Evolutionary conservation across 2,888 invertebrate genomes (phyloP), one percentile per base, ranked within the genome.

Genomic region (Alitta virens): DNA sequence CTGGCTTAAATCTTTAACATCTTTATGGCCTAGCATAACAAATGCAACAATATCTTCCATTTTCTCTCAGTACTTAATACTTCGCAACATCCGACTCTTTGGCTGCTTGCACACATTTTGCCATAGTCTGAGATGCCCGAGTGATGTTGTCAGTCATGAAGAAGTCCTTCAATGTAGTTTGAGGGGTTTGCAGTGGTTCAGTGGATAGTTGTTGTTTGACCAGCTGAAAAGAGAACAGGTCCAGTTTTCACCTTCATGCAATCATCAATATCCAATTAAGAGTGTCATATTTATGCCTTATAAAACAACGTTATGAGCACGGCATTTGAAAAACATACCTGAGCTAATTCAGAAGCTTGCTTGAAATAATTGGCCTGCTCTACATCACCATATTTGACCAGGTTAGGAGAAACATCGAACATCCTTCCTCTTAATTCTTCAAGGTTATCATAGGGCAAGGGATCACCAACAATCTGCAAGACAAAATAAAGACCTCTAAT

Each of bases 111-210:
- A 97, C 90, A 83, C 97, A 98, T 83, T 96, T 96, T 56, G 98
- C 96, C 99, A 99, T 99, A 56, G 97, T 98, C 67, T 92, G 91
- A 2, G 98, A 99, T 33, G 98, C 94, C 78, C 98, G 87, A 69
- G 94, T 94, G 77, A 99, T 93, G 5, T 91, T 85, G 84, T 99
- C 95, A 14, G 99, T 99, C 95, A 98, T 97, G 78, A 85, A 87
- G 78, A 85, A 87, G 75, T 87, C 87, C 82, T 91, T 90, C 64
- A 99, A 85, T 63, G 87, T 85, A 79, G 89, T 90, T 74, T 74
- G 73, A 5, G 74, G 68, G 2, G 78, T 72, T 3, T 63, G 63
- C 60, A 96, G 74, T 0, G 87, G 85, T 1, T 77, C 72, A 25
- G 70, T 67, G 14, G 78, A 75, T 25, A 85, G 69, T 24, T 79